A percentile compares a stretch with the other conserved stretches of the same genome.
These are phyloP conservation scores for Andrena hattorfiana DNA, from an alignment of 2,888 invertebrate genomes.

Conservation along the genomic window DNA sequence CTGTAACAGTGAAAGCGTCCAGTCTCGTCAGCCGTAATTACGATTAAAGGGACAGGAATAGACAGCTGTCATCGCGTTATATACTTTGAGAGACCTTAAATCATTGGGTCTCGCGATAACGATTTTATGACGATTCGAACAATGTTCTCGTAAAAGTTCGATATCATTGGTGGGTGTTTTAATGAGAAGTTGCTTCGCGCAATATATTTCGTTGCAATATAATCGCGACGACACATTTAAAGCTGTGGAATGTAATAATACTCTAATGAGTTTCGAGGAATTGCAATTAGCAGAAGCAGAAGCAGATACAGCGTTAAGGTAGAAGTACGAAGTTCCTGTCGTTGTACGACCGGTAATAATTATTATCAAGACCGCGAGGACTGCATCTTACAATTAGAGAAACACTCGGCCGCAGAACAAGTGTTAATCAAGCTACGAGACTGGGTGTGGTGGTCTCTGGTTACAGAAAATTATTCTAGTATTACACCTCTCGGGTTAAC, in stretches of 20 bases:
- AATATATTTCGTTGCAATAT: slow-evolving; percentile 5
- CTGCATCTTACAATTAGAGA: slow-evolving; percentile 32
- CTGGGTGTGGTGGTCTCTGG: slow-evolving; percentile 62
- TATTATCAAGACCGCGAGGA: slow-evolving; percentile 50
- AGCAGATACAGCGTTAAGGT: slow-evolving; percentile 63
- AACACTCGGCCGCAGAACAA: slow-evolving; percentile 29
- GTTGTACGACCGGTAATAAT: slow-evolving; percentile 64
- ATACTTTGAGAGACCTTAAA: background rate
- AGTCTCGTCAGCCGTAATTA: slow-evolving; percentile 30
- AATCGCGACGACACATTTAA: slow-evolving; percentile 25
- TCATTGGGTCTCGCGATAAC: background rate
- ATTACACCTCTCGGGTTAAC: slow-evolving; percentile 34
- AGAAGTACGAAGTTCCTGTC: slow-evolving; percentile 73
- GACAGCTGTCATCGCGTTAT: background rate
- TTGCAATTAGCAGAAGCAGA: slow-evolving; percentile 61
- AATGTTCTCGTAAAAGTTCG: background rate
- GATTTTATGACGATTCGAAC: background rate
- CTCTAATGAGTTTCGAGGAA: slow-evolving; percentile 40
- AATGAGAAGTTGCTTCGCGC: background rate
- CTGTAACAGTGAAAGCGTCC: slow-evolving; percentile 86
- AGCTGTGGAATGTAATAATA: slow-evolving; percentile 18
- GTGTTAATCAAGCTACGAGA: slow-evolving; percentile 50
- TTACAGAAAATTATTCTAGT: slow-evolving; percentile 57
- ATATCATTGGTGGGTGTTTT: background rate
- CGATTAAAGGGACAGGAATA: slow-evolving; percentile 32